Base-by-base conservation (phyloP, 2,888 invertebrate species). In the Nomada fucata region DNA sequence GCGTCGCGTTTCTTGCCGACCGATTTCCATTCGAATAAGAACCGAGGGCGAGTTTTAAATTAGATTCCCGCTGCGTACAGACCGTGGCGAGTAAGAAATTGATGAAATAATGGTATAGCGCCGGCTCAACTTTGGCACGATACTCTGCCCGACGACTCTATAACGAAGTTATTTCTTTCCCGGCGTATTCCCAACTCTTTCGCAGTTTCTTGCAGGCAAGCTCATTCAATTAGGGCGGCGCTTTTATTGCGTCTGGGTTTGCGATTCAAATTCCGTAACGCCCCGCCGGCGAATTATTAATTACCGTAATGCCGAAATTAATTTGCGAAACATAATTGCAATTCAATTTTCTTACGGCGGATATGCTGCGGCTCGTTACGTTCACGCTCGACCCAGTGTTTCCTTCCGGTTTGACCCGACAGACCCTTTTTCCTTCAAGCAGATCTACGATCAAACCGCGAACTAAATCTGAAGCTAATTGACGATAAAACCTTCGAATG, bases 11-110 rank as follows among this genome's bases (percentile, higher is more conserved):
- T 23, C 67, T 26, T n/a, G 23, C 11, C 36, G 9, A 7, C 9
- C n/a, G 70, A 26, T 26, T 13, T 36, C 2, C 44, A 18, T 53
- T 64, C 15, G 29, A 36, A 36, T 47, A 44, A 57, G 52, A 76
- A 76, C 64, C 42, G 15, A 44, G 18, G 18, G 10, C 13, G 64
- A 52, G 29, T 53, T 77, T 64, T 29, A 53, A 77, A 77, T 70
- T 76, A 64, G 36, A 65, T 77, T 70, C 18, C 0, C 64, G 13
- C 11, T 2, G 5, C 4, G 55, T 20, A 50, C 18, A 15, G 36
- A 26, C 9, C 23, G 13, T 52, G 26, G 5, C 13, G 9, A 20
- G 15, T 23, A 42, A 42, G 47, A 55, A 60, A 65, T 69, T 63
- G 29, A 55, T 36, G 72, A 20, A 42, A 72, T 36, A 55, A 64